Evolutionary conservation across 2,888 invertebrate species (phyloP).

Genomic region (Microdon myrmicae): DNA sequence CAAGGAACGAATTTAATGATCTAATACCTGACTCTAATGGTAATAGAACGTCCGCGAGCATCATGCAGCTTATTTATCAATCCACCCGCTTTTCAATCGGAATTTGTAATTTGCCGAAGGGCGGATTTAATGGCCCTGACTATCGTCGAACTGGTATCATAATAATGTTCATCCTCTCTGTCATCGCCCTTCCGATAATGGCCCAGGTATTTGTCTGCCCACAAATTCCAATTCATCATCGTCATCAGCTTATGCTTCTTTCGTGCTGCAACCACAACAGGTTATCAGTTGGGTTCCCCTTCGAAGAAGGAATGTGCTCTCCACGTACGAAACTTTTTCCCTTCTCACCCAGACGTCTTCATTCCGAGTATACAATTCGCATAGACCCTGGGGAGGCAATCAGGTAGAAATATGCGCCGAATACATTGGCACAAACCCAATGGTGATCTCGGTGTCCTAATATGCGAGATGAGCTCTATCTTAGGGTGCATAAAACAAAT

Average conservation of each 20-base stretch:
- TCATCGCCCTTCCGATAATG: no score
- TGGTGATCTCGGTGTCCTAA: slow-evolving; percentile 47
- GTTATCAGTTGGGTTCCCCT: slow-evolving; percentile 50
- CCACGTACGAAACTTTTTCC: no score
- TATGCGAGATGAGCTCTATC: slow-evolving; percentile 44
- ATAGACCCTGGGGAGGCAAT: slow-evolving; percentile 23
- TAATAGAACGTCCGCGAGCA: no score
- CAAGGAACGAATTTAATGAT: no score
- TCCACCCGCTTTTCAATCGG: no score
- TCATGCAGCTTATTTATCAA: no score
- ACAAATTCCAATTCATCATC: slow-evolving; percentile 45
- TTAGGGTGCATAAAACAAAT: slow-evolving; percentile 44
- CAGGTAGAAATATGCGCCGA: slow-evolving; percentile 25
- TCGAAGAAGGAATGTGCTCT: no score
- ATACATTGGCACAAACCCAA: no score
- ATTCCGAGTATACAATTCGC: slow-evolving; percentile 6
- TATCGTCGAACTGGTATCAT: no score
- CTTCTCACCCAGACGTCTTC: background rate
- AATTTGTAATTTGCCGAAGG: slow-evolving; percentile 36
- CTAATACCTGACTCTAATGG: no score
- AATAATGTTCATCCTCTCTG: slow-evolving; percentile 17
- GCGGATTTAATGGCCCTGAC: slow-evolving; percentile 44
- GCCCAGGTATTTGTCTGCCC: slow-evolving; percentile 17
- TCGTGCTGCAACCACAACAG: slow-evolving; percentile 31
- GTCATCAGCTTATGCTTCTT: slow-evolving; percentile 21